phyloP scores from a whole-genome alignment of 2,888 invertebrate species.

The Anoplius nigerrimus region DNA sequence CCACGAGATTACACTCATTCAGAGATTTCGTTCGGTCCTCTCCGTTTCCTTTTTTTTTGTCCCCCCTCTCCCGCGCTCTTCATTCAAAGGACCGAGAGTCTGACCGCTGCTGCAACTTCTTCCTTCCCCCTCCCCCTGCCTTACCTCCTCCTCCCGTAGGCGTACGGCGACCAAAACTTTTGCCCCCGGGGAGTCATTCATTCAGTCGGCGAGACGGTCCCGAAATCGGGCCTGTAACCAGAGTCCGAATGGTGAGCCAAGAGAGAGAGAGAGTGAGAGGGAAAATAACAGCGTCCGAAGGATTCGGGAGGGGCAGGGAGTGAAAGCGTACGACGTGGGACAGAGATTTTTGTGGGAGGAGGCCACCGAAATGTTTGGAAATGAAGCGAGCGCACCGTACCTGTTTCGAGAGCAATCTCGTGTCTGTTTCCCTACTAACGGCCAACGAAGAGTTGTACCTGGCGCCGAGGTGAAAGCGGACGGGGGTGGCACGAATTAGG shows the following conservation, averaged over 20 bases:
- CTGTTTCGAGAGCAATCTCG: conserved; percentile 34
- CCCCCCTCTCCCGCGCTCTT: background rate
- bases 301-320: too few relatives aligned
- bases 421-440: conserved; percentile 35
- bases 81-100: background rate
- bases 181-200: conserved; percentile 51
- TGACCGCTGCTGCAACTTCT: background rate
- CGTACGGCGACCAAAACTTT: conserved; percentile 29
- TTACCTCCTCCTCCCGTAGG: background rate
- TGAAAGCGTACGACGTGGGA: too few relatives aligned
- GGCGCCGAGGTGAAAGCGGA: conserved; percentile 45
- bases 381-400: conserved; percentile 48
- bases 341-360: background rate
- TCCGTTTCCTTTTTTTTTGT: conserved; percentile 31
- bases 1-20: conserved; percentile 72
- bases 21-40: conserved; percentile 62
- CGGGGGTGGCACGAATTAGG: conserved; percentile 42
- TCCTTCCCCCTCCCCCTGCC: background rate
- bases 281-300: background rate
- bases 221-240: conserved; percentile 15
- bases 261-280: conserved; percentile 11
- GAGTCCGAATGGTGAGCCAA: background rate
- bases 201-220: conserved; percentile 35
- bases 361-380: conserved; percentile 28
- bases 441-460: conserved; percentile 30